Evolutionary conservation across 2,113 vertebrate species (phyloP).

Genomic region (Chauna torquata): DNA sequence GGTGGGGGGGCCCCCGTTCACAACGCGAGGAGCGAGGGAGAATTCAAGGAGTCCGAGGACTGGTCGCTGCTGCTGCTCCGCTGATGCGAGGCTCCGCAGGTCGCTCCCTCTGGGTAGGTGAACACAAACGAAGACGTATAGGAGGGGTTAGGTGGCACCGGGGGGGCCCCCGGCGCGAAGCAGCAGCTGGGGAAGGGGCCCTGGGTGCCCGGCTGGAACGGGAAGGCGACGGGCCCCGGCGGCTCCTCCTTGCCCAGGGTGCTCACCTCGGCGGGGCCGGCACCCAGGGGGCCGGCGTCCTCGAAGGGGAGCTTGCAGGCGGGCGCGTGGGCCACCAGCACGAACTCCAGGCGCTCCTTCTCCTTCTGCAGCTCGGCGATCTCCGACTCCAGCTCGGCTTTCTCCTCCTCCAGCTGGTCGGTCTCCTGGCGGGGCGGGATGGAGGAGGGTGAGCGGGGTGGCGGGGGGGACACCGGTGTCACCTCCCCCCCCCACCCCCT

Average conservation of each 20-base stretch:
- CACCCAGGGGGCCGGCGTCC: slow-evolving; percentile 67
- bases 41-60: slow-evolving; percentile 94
- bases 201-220: slow-evolving; percentile 79
- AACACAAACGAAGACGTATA: slow-evolving; percentile 99
- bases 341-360: slow-evolving; percentile 94
- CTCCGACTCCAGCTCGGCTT: slow-evolving; percentile 92
- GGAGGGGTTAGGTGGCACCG: slow-evolving; percentile 89
- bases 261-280: slow-evolving; percentile 50
- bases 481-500: too few species aligned
- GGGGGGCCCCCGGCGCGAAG: slow-evolving; percentile 86
- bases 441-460: neutral
- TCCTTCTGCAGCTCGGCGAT: slow-evolving; percentile 95
- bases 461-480: neutral
- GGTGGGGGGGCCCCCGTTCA: slow-evolving; percentile 65
- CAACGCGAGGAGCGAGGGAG: slow-evolving; percentile 94
- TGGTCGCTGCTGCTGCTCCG: slow-evolving; percentile 96
- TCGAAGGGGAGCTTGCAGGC: slow-evolving; percentile 91
- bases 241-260: slow-evolving; percentile 84
- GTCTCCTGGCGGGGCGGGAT: slow-evolving; percentile 84
- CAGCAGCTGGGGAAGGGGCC: slow-evolving; percentile 89
- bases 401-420: slow-evolving; percentile 93
- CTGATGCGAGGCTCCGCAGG: slow-evolving; percentile 91
- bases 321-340: slow-evolving; percentile 91
- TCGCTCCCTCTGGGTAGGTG: slow-evolving; percentile 97
- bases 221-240: slow-evolving; percentile 80